These are phyloP conservation scores for Chymomyza amoena DNA, from an alignment of 2,888 invertebrate genomes.

Conservation along the genomic window DNA sequence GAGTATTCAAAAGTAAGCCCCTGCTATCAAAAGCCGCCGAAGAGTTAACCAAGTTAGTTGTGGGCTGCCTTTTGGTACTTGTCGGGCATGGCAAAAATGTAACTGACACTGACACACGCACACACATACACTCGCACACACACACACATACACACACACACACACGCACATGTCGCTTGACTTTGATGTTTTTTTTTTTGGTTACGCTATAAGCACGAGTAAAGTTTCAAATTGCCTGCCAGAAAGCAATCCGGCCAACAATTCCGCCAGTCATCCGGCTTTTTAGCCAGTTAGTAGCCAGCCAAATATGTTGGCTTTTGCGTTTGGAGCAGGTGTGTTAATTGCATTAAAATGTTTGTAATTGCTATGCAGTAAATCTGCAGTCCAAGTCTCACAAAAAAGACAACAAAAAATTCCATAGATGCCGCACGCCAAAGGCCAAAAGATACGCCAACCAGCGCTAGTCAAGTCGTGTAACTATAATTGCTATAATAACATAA, in stretches of 20 bases:
- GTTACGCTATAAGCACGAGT: constrained; percentile 30
- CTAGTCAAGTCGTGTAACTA: constrained; percentile 60
- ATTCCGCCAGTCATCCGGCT: neutral
- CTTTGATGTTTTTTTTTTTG: constrained; percentile 43
- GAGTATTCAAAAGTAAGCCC: neutral
- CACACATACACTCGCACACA: constrained; percentile 17
- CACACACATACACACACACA: neutral
- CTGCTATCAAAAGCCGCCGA: neutral
- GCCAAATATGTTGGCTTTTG: constrained; percentile 60
- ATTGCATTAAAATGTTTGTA: constrained; percentile 77
- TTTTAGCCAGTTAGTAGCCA: constrained; percentile 17
- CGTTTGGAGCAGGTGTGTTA: constrained; percentile 59
- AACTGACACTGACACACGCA: constrained; percentile 57
- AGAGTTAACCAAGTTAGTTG: neutral
- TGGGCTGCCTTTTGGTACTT: neutral
- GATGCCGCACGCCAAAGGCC: constrained; percentile 46
- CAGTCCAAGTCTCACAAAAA: neutral
- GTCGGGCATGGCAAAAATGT: constrained; percentile 22
- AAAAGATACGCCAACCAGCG: neutral
- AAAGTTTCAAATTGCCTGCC: constrained; percentile 53
- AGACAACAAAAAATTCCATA: constrained; percentile 53
- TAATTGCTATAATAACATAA: constrained; percentile 74
- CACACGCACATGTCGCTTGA: constrained; percentile 28
- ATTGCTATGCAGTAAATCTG: constrained; percentile 59
- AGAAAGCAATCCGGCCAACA: neutral